Evolutionary conservation across 2,888 invertebrate genomes (phyloP).

Genomic region (Dexiosoma caninum): DNA sequence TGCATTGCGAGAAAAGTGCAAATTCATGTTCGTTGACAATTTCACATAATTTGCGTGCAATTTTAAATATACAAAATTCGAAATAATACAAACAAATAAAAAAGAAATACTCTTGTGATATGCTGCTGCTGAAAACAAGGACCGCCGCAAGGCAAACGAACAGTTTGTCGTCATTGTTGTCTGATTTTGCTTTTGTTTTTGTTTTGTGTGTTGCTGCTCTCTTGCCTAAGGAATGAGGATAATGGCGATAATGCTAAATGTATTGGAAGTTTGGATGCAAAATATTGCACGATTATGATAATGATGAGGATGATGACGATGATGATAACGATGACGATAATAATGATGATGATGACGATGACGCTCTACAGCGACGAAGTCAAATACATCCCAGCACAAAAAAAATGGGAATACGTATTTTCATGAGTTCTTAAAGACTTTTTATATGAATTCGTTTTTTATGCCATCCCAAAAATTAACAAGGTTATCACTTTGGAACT

Average conservation of each 20-base stretch:
- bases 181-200: conserved; percentile 8
- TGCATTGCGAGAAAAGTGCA: conserved; percentile 75
- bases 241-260: conserved; percentile 29
- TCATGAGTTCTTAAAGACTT: too few relatives aligned
- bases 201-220: too few relatives aligned
- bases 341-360: conserved; percentile 9
- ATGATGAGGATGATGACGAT: conserved; percentile 8
- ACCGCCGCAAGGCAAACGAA: conserved; percentile 29
- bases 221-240: conserved; percentile 48
- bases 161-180: conserved; percentile 33
- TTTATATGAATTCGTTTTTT: too few relatives aligned
- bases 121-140: conserved; percentile 37
- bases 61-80: conserved; percentile 45
- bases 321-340: conserved; percentile 43
- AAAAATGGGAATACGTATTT: too few relatives aligned
- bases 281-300: conserved; percentile 5
- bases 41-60: conserved; percentile 71
- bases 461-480: too few relatives aligned
- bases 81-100: background rate
- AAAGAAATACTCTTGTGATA: conserved; percentile 3
- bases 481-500: too few relatives aligned
- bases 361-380: conserved; percentile 47
- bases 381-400: too few relatives aligned
- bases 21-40: conserved; percentile 76
- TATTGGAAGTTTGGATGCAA: background rate